Base-by-base conservation (phyloP, 2,888 invertebrate genomes). In the Latrodectus hesperus region DNA sequence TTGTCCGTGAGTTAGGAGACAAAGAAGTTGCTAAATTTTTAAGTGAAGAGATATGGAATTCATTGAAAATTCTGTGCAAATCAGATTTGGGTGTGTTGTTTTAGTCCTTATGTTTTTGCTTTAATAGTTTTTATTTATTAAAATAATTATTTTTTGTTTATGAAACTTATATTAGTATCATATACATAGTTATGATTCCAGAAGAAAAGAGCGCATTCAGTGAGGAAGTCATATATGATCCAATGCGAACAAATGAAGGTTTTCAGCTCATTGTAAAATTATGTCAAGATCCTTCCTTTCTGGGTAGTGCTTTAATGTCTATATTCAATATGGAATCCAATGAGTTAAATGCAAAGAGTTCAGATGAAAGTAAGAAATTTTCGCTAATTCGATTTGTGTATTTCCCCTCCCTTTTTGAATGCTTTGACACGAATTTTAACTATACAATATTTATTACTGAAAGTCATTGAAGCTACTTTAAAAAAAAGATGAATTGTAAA, bases 301-400 rank as follows among this genome's bases (percentile, higher is more conserved):
- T 94, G 1, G 94, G 94, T 1, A 92, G 92, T 82, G 91, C 92
- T 76, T 91, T 94, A 10, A 90, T 94, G 65, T 84, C 85, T 16
- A 85, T 84, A 16, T 81, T 88, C 68, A 93, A 93, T 55, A 93
- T 89, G 49, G 80, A 88, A 72, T 52, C 75, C 22, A 52, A 26
- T n/a, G 83, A 84, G 52, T 68, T 88, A 9, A 17, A 53, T 16
- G n/a, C 67, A 8, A 78, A 73, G 49, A 88, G 74, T 38, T 49
- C 74, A 14, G 87, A 88, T 52, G 73, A 73, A 75, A 74, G 87
- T 73, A 88, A 17, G 38, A n/a, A 67, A n/a, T 17, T 72, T 72
- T 76, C 17, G 49, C 60, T 38, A 49, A 22, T 53, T 76, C 5
- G 55, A 38, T 38, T 1, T 22, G 1, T 38, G 38, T 38, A 3